Conservation (phyloP, 2,113 vertebrate genomes). For the Rhinoderma darwinii region DNA sequence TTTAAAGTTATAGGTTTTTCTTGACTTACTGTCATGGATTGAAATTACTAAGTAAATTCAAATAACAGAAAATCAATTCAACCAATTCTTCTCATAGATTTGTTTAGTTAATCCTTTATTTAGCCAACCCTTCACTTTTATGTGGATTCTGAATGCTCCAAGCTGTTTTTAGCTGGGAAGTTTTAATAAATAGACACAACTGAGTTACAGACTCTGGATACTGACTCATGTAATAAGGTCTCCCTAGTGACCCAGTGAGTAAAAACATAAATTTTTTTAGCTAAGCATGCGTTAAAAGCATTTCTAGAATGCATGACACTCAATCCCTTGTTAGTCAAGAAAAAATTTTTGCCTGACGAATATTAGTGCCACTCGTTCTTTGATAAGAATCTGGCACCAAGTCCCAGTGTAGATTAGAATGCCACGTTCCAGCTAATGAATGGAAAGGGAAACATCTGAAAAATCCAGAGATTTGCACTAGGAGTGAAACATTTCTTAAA, state of each 20-base stretch:
- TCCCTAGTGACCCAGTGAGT: slow-evolving; percentile 30
- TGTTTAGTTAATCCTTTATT: background rate
- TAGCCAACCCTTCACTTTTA: background rate
- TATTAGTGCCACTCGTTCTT: slow-evolving; percentile 63
- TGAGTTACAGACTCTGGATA: slow-evolving; percentile 30
- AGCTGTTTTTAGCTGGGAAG: background rate
- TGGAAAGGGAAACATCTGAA: slow-evolving; percentile 40
- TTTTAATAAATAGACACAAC: slow-evolving; percentile 24
- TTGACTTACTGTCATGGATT: background rate
- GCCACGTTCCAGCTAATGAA: slow-evolving; percentile 45
- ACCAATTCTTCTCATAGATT: background rate
- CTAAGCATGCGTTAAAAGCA: slow-evolving; percentile 49
- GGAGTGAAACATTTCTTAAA: slow-evolving; percentile 28
- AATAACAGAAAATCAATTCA: background rate
- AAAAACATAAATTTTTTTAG: slow-evolving; percentile 46
- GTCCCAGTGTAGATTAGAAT: slow-evolving; percentile 61
- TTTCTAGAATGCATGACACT: slow-evolving; percentile 54
- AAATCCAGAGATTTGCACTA: slow-evolving; percentile 42
- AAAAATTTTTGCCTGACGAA: slow-evolving; percentile 32
- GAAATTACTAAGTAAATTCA: background rate
- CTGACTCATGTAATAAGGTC: slow-evolving; percentile 1
- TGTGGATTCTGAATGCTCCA: background rate
- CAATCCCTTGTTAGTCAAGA: slow-evolving; percentile 44
- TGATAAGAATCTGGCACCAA: slow-evolving; percentile 61
- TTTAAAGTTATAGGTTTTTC: background rate